Base-by-base conservation (phyloP, 1,140 invertebrate genomes). In the Probaryconus sp. region DNA sequence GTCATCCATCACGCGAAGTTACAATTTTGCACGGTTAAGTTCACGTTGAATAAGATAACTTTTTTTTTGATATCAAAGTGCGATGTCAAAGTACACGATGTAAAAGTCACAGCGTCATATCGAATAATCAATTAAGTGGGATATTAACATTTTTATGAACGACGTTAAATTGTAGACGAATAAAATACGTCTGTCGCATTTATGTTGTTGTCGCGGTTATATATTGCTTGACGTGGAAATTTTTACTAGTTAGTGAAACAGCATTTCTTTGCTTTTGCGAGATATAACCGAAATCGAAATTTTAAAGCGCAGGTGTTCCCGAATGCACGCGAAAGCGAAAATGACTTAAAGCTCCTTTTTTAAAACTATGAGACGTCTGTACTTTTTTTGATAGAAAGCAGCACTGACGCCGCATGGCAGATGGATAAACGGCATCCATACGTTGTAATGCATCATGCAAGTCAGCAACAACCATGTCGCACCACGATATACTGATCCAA, bases 391-490 rank as follows among this genome's bases (percentile, higher is more conserved):
- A 43, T 65, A 38, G 38, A 47, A 43, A 47, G 55, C 28, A 65
- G 17, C 21, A 47, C 42, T 48, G 42, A 65, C 50, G 21, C 20
- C 9, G 21, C 24, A 20, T 35, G 33, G 55, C 47, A 38, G 65
- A 17, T 61, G 38, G 40, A 70, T 55, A 61, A 70, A 70, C 40
- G 65, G 61, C 48, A 55, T 61, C 30, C 55, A 51, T 70, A 70
- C 37, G 35, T 53, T 14, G 45, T 42, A 58, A 68, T 68, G 45
- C 33, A 68, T 68, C 64, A 68, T 58, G 21, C 47, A 37, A 68
- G 45, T 58, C 47, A 56, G 51, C 42, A 31, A 10, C 53, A 38
- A 56, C 35, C 26, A 45, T 45, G 55, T 55, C 45, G 35, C 45
- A 10, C 16, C 16, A 24, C 21, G 40, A 51, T 58, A 58, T 16